Evolutionary conservation across 2,888 invertebrate species (phyloP).

Genomic region (Orchesella flavescens): DNA sequence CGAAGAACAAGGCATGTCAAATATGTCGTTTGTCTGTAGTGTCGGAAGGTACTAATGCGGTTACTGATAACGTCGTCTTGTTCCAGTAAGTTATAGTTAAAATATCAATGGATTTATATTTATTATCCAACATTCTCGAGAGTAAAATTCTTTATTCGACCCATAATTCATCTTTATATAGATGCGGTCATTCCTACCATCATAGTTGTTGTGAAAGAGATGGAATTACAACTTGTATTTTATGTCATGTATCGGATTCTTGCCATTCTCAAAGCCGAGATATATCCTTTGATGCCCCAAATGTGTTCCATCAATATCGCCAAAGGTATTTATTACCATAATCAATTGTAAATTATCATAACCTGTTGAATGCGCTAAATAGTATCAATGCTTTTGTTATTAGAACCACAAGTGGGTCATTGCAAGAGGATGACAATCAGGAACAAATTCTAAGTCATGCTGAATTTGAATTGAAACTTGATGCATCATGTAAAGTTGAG

Average conservation of each 20-base stretch:
- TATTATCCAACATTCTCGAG: too few species aligned
- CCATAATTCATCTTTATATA: too few species aligned
- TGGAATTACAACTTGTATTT: constrained; percentile 51
- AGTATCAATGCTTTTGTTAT: too few species aligned
- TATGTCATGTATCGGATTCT: constrained; percentile 50
- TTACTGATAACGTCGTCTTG: constrained; percentile 64
- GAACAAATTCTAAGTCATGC: constrained; percentile 67
- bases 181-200: constrained; percentile 73
- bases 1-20: constrained; percentile 65
- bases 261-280: constrained; percentile 42
- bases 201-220: constrained; percentile 67
- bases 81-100: constrained; percentile 71
- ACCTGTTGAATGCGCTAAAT: too few species aligned
- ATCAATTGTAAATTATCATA: too few species aligned
- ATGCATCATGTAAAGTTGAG: constrained; percentile 69
- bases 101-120: neutral
- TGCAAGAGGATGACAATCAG: constrained; percentile 59
- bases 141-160: too few species aligned
- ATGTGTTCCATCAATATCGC: constrained; percentile 47
- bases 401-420: constrained; percentile 50
- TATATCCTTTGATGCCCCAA: constrained; percentile 65
- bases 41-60: constrained; percentile 39
- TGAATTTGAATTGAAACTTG: constrained; percentile 70
- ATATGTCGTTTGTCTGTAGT: constrained; percentile 61
- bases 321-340: constrained; percentile 14